phyloP scores from a whole-genome alignment of 2,113 vertebrate genomes.

The Setophaga kirtlandii region DNA sequence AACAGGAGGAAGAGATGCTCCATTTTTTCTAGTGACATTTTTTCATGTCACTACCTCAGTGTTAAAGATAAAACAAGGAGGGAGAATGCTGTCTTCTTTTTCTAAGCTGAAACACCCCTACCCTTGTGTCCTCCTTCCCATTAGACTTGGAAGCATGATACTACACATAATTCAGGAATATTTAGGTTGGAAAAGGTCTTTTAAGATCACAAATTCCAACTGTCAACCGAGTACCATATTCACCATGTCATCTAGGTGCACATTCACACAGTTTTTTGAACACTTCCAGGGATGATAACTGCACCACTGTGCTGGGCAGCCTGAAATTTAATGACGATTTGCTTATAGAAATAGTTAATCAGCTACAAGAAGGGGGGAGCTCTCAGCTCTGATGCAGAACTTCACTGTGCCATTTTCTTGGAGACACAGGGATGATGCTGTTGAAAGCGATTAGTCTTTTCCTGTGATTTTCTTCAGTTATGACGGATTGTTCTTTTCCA shows the following conservation, averaged over 20 bases:
- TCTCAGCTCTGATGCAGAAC: not conserved
- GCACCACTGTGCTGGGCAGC: not conserved
- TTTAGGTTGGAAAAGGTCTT: not conserved
- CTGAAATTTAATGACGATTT: not conserved
- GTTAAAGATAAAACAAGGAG: not conserved
- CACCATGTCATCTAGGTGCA: not conserved
- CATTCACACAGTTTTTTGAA: not conserved
- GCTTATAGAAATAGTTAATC: not conserved
- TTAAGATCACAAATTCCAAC: not conserved
- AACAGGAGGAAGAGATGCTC: not conserved
- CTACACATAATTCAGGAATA: not conserved
- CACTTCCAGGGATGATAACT: not conserved
- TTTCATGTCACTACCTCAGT: not conserved
- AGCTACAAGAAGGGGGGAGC: not conserved
- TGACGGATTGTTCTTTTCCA: not conserved
- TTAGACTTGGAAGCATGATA: fast-evolving
- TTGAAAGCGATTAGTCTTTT: not conserved
- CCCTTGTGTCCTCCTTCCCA: not conserved
- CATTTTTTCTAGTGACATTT: not conserved
- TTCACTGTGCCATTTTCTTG: not conserved
- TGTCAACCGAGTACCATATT: fast-evolving
- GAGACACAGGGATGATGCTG: not conserved
- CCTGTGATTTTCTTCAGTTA: not conserved
- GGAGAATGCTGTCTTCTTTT: not conserved
- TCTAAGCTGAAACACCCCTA: not conserved